Percentiles rank a stretch among this genome's conserved stretches.
Conservation (phyloP, 1,140 invertebrate genomes). For the Drosophila equinoxialis region DNA sequence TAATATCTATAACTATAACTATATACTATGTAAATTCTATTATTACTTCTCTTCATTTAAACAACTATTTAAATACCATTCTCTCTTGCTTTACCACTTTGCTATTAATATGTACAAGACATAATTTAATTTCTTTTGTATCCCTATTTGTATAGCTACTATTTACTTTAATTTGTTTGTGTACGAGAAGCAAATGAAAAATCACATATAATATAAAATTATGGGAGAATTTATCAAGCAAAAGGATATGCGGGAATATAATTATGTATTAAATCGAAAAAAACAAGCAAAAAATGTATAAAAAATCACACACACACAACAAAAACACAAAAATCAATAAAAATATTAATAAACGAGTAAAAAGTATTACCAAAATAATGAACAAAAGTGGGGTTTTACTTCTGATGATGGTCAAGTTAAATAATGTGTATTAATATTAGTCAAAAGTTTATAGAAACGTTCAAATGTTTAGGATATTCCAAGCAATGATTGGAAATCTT, state of each 20-base stretch:
- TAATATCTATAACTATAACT: slow-evolving; percentile 58
- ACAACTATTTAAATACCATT: slow-evolving; percentile 33
- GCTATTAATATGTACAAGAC: slow-evolving; percentile 64
- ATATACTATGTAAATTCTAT: slow-evolving; percentile 36
- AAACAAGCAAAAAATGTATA: slow-evolving; percentile 37
- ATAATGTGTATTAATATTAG: too few relatives aligned
- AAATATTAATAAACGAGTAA: slow-evolving; percentile 73
- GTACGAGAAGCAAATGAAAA: slow-evolving; percentile 53
- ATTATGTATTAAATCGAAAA: slow-evolving; percentile 64
- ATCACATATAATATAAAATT: slow-evolving; percentile 59
- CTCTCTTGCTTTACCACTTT: slow-evolving; percentile 26
- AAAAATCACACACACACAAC: slow-evolving; percentile 42
- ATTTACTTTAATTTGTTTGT: slow-evolving; percentile 62
- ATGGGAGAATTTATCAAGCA: slow-evolving; percentile 70
- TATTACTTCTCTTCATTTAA: slow-evolving; percentile 29
- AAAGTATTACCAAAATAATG: slow-evolving; percentile 74
- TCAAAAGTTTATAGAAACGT: too few relatives aligned
- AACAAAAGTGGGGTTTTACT: background rate
- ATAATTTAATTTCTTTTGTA: slow-evolving; percentile 67
- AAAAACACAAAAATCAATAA: slow-evolving; percentile 62
- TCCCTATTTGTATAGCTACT: slow-evolving; percentile 74
- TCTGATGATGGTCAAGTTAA: too few relatives aligned
- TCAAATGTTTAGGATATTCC: too few relatives aligned
- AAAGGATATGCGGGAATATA: slow-evolving; percentile 73
- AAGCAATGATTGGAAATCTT: too few relatives aligned